phyloP scores from a whole-genome alignment of 2,113 vertebrate genomes.

The Scatophagus argus region DNA sequence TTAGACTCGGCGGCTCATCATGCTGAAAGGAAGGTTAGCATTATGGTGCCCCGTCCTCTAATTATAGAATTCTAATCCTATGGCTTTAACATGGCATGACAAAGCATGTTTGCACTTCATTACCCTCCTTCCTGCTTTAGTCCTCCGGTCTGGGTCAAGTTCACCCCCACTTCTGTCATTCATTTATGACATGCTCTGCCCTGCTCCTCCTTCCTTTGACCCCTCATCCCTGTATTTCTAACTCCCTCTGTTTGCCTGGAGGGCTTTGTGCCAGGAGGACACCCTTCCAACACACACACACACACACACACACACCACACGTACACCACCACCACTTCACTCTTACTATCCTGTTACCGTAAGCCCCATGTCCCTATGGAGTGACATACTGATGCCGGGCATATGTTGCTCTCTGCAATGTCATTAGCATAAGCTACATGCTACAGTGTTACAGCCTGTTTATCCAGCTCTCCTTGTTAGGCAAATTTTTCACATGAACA shows the following conservation, averaged over 20 bases:
- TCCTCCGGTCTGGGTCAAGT: slow-evolving; percentile 80
- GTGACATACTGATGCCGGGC: slow-evolving; percentile 80
- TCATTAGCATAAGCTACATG: slow-evolving; percentile 75
- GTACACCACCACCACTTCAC: slow-evolving; percentile 41
- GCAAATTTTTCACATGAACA: slow-evolving; percentile 68
- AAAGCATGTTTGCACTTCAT: slow-evolving; percentile 84
- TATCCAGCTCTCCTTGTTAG: slow-evolving; percentile 71
- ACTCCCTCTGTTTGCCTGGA: slow-evolving; percentile 36
- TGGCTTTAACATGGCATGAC: slow-evolving; percentile 80
- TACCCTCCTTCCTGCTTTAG: slow-evolving; percentile 77
- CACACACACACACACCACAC: slow-evolving; percentile 40
- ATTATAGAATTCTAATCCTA: slow-evolving; percentile 83
- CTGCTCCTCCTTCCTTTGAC: slow-evolving; percentile 62
- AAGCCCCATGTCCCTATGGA: slow-evolving; percentile 75
- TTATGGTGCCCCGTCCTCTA: slow-evolving; percentile 78
- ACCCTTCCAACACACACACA: slow-evolving; percentile 32
- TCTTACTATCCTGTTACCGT: slow-evolving; percentile 80
- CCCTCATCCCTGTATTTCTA: slow-evolving; percentile 49
- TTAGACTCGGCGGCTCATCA: slow-evolving; percentile 69
- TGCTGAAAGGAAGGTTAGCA: slow-evolving; percentile 73
- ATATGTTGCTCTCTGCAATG: slow-evolving; percentile 76
- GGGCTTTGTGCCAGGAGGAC: slow-evolving; percentile 65
- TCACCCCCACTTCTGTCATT: slow-evolving; percentile 67
- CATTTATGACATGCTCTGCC: slow-evolving; percentile 67
- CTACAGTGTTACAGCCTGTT: slow-evolving; percentile 67